Conservation (phyloP, 2,888 invertebrate genomes). For the Ochropleura leucogaster region DNA sequence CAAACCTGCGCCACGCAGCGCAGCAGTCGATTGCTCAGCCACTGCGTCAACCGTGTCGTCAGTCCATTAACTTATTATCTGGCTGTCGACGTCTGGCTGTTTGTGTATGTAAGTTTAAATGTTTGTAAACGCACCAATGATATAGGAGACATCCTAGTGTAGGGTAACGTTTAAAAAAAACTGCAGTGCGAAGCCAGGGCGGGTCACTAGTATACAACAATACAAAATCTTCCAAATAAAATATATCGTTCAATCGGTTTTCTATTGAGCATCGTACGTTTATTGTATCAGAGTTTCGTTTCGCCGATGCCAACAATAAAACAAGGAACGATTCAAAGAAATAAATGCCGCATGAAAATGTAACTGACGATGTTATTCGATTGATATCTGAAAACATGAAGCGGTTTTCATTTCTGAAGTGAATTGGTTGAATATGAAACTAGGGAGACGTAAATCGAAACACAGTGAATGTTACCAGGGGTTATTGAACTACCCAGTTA, state of each 20-base stretch:
- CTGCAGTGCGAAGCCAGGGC: neutral
- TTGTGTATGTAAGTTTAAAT: too few relatives aligned
- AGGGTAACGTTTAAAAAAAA: too few relatives aligned
- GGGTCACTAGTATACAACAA: neutral
- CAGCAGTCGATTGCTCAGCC: too few relatives aligned
- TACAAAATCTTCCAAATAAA: slow-evolving; percentile 3
- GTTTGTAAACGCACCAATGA: too few relatives aligned
- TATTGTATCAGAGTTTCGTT: slow-evolving; percentile 19
- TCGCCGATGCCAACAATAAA: slow-evolving; percentile 28
- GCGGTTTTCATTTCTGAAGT: neutral
- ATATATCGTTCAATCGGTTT: slow-evolving; percentile 18
- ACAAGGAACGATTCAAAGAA: slow-evolving; percentile 36
- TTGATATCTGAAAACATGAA: slow-evolving; percentile 25
- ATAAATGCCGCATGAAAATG: slow-evolving; percentile 42
- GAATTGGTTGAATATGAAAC: slow-evolving; percentile 6
- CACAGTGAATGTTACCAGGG: neutral
- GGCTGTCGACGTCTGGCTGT: too few relatives aligned
- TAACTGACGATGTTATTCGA: slow-evolving; percentile 6
- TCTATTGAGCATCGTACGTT: slow-evolving; percentile 10
- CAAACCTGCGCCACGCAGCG: too few relatives aligned
- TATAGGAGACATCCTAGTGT: too few relatives aligned
- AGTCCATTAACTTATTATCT: too few relatives aligned
- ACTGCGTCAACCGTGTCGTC: too few relatives aligned
- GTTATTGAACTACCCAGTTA: neutral
- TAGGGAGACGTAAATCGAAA: neutral